These are phyloP conservation scores for Hippoglossus hippoglossus DNA, from an alignment of 2,797 vertebrate species.

Conservation along the genomic window DNA sequence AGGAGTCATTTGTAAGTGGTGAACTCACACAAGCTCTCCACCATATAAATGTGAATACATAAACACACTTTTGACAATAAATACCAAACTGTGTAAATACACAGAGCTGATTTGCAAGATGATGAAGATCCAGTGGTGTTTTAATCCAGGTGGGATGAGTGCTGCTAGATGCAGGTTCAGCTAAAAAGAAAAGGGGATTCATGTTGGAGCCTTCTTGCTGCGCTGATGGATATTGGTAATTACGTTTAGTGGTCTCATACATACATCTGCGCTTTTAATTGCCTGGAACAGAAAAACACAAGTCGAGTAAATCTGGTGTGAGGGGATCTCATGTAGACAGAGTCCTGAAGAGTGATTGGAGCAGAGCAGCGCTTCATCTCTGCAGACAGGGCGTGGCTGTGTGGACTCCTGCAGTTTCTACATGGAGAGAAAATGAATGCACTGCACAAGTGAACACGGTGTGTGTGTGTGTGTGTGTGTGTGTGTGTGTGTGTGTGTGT, in stretches of 20 bases:
- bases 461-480: neutral
- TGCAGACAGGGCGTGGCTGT: constrained; percentile 36
- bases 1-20: neutral
- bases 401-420: constrained; percentile 25
- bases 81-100: neutral
- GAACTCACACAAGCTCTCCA: neutral
- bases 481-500: constrained; percentile 1
- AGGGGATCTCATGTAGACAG: constrained; percentile 49
- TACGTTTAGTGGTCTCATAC: constrained; percentile 63
- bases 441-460: no score
- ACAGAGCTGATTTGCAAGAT: constrained; percentile 6
- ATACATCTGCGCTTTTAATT: constrained; percentile 65
- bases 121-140: constrained; percentile 3
- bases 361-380: constrained; percentile 36
- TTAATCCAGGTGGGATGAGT: neutral
- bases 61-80: neutral
- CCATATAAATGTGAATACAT: neutral
- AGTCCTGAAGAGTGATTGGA: constrained; percentile 53
- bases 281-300: constrained; percentile 69
- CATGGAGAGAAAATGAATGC: constrained; percentile 35
- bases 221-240: constrained; percentile 73
- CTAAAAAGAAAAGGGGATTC: neutral
- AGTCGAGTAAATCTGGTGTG: constrained; percentile 70
- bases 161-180: constrained; percentile 19
- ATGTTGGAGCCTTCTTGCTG: constrained; percentile 24